Base-by-base conservation (phyloP, 2,113 vertebrate species). In the Cochlearius cochlearius region DNA sequence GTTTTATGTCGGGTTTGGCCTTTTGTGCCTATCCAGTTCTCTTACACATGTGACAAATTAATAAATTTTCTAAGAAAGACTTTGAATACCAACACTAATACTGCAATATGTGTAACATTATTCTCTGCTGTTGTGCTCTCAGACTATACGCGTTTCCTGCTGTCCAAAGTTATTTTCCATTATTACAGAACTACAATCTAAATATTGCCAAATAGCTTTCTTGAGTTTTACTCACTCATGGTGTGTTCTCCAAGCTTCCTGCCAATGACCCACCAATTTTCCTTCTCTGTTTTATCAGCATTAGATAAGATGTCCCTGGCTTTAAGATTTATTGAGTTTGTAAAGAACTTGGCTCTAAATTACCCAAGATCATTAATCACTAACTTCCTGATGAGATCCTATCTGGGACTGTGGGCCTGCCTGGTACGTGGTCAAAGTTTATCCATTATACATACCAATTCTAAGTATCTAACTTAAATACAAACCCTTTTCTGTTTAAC, bases 301-400 rank as follows among this genome's bases (percentile, higher is more conserved):
- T 69, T 83, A 69, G 39, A n/a, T 91, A 87, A 93, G 74, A 64
- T 74, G 50, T 18, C 45, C 13, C 63, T 26, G 17, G 9, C 15
- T 55, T 32, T 45, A 86, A 97, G 72, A 95, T 97, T 94, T 95
- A 97, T 93, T 69, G 56, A 87, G 53, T 94, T 88, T 91, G 66
- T 90, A 81, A 75, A 62, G 60, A 88, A 62, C 78, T 67, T 95
- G 72, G 21, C 53, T 92, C 67, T 84, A 69, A 95, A 72, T 59
- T 88, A 86, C 32, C 53, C 26, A 53, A 30, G 36, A 39, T 78
- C 73, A 95, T 97, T 96, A 96, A 90, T 97, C 96, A 94, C 62
- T 56, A 83, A 92, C 78, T 92, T 90, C 76, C 52, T 84, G 52
- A 81, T 87, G 41, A 52, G 38, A 87, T 85, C 27, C 39, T 94